Conservation (phyloP, 2,797 vertebrate species). For the Poeciliopsis paucimaculata region DNA sequence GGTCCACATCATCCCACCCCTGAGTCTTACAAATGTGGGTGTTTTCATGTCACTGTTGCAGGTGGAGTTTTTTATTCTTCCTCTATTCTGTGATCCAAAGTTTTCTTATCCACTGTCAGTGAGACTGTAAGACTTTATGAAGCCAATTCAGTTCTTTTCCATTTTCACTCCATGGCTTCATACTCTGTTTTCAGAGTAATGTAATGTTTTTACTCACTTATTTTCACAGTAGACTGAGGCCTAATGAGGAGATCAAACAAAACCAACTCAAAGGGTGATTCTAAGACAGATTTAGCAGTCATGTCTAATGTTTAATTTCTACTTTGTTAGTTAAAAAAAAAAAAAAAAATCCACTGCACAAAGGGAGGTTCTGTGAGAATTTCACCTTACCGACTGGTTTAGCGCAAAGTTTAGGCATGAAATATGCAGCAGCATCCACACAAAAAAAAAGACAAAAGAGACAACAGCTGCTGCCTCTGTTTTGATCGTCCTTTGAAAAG, state of each 20-base stretch:
- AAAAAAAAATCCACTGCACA: background rate
- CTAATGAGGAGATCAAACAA: background rate
- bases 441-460: conserved; percentile 21
- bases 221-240: background rate
- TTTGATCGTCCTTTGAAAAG: conserved; percentile 42
- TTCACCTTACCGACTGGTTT: conserved; percentile 12
- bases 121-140: background rate
- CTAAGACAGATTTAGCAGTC: background rate
- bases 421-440: conserved; percentile 17
- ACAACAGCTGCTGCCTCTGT: conserved; percentile 6
- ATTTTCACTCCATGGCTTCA: background rate
- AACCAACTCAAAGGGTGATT: background rate
- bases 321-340: background rate
- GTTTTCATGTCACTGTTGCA: background rate
- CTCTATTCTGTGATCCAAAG: background rate
- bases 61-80: background rate
- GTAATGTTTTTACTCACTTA: too few species aligned
- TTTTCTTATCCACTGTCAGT: background rate
- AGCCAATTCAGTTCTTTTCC: background rate
- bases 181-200: background rate
- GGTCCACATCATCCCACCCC: too few species aligned
- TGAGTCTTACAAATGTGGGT: background rate
- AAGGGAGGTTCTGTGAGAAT: background rate
- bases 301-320: background rate
- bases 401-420: conserved; percentile 24